Base-by-base conservation (phyloP, 1,140 invertebrate genomes). In the Drosophila serrata region DNA sequence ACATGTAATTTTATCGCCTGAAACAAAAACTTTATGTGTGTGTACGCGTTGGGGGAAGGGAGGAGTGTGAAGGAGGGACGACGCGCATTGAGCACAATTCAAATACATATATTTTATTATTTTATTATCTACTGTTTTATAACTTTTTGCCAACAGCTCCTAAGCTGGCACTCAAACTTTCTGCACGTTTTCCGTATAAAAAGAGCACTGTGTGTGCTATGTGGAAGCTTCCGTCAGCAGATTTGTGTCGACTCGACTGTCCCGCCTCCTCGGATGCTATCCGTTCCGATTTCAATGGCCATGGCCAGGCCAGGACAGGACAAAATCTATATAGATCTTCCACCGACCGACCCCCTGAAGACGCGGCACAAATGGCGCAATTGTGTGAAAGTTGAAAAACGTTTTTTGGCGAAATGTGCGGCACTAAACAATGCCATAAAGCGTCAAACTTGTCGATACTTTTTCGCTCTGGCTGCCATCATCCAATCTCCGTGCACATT, bases 121-220 rank as follows among this genome's bases (percentile, higher is more conserved):
- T 87, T 87, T 87, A 87, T 90, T 90, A 90, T 90, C 85, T 90
- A 90, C 85, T 90, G 86, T 85, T 90, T 90, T 90, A 90, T 90
- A 90, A 90, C 81, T 90, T 90, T 90, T 81, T 55, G 33, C 68
- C 77, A 61, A 40, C 60, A 67, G 35, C 51, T 75, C 74, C 85
- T 88, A 90, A 90, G 85, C 85, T 85, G 86, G 69, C 85, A 90
- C 86, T 90, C 85, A 90, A 90, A 90, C 85, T 90, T 90, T 90
- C 85, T 73, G 85, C 85, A 90, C 85, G 85, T 90, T 90, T 90
- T 85, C 78, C 85, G 78, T 90, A 90, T 90, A 90, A 90, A 88
- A 82, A 90, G 76, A 90, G 76, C 62, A 60, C 73, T 73, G 51
- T 49, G 27, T 49, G 27, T 49, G 24, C 45, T 48, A 8, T 53